Conservation (phyloP, 2,888 invertebrate species). For the Microctonus brassicae region DNA sequence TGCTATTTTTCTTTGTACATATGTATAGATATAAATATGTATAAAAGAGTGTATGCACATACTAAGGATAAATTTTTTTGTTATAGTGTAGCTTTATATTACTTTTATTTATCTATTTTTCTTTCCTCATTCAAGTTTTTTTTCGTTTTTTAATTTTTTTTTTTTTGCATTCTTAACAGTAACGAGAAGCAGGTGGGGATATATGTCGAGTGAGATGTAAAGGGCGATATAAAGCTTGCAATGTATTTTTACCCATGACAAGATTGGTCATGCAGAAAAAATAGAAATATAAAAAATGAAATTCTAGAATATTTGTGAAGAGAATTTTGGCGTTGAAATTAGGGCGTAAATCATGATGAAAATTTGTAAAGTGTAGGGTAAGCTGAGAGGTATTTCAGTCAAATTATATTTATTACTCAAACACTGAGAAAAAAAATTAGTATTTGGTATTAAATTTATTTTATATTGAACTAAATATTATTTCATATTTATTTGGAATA, state of each 20-base stretch:
- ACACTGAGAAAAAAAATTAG: too few species aligned
- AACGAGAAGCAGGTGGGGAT: neutral
- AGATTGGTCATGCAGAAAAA: constrained; percentile 15
- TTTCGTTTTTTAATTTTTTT: neutral
- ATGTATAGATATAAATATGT: constrained; percentile 8
- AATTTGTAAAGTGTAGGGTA: too few species aligned
- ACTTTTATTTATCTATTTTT: neutral
- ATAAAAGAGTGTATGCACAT: too few species aligned
- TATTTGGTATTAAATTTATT: too few species aligned
- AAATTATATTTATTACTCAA: too few species aligned
- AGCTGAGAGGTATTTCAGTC: too few species aligned
- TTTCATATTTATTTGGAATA: too few species aligned
- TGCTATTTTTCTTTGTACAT: constrained; percentile 27
- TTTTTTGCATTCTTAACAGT: constrained; percentile 10
- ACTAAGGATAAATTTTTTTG: constrained; percentile 33
- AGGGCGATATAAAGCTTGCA: constrained; percentile 8
- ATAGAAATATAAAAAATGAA: constrained; percentile 6
- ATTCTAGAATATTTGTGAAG: too few species aligned
- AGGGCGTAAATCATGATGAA: too few species aligned
- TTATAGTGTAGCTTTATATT: neutral
- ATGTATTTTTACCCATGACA: constrained; percentile 11
- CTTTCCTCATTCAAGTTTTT: neutral
- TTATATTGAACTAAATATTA: too few species aligned
- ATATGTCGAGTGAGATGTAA: neutral
- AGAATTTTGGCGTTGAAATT: too few species aligned